Evolutionary conservation across 2,888 invertebrate genomes (phyloP), one percentile per base, ranked within the genome.

Genomic region (Ormyrus rosae): DNA sequence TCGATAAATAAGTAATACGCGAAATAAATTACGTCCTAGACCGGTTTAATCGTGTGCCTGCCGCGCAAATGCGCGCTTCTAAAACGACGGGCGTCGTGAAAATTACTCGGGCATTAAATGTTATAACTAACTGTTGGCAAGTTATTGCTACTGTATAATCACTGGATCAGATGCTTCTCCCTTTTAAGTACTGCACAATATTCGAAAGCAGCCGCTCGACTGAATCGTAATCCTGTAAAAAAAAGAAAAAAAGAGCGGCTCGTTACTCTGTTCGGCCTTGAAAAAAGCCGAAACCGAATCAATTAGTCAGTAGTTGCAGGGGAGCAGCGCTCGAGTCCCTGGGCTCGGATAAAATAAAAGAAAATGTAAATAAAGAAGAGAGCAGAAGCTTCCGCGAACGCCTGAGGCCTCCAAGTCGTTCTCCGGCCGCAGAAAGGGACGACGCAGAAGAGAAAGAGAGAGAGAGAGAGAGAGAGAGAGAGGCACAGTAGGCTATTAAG

Each of bases 401-500:
- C 76, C 75, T 0, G 65, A 64, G 71, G 75, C 75, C 55, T 48
- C 46, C 9, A 0, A 0, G n/a, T 34, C n/a, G 11, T 6, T n/a
- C 7, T 9, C 48, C 48, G 46, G 55, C 56, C 48, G 48, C 60
- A 50, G 34, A 11, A 19, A 19, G 19, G 19, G 19, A 19, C 19
- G 19, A 19, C 19, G 19, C 19, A 19, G 34, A 6, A 13, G 56
- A 77, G 55, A 6, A 13, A 53, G 60, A 13, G 56, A 46, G 45
- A 74, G 73, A 70, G 70, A 81, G 75, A 77, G 55, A 6, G 10
- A 53, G 60, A 13, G 56, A 46, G 45, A 74, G 73, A 70, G 70
- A 81, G 75, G 81, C 78, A 79, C 81, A 80, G 81, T 70, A 81
- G 82, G 86, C 87, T 88, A 88, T 88, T 87, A 86, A 88, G 87